Percentiles rank a stretch among this genome's conserved stretches.
phyloP scores from a whole-genome alignment of 2,888 invertebrate genomes.

The Dilophus febrilis region DNA sequence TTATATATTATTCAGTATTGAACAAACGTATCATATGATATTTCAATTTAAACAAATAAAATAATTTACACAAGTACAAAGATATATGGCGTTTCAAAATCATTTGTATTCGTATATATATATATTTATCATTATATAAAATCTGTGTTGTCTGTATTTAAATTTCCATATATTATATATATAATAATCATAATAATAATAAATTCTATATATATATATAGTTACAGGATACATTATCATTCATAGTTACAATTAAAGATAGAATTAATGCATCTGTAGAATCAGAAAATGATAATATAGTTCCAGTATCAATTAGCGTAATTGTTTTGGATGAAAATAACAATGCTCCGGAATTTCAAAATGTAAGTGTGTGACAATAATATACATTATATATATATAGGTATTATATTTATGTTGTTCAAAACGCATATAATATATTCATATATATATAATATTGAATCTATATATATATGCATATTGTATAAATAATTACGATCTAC shows the following conservation, averaged over 20 bases:
- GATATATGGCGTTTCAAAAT: background rate
- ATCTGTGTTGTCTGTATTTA: background rate
- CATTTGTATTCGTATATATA: background rate
- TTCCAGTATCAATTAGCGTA: slow-evolving; percentile 59
- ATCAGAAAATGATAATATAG: slow-evolving; percentile 49
- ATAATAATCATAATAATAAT: slow-evolving; percentile 23
- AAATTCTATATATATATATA: slow-evolving; percentile 19
- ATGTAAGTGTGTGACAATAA: slow-evolving; percentile 50
- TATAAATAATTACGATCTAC: too few relatives aligned
- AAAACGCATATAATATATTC: too few relatives aligned
- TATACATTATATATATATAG: too few relatives aligned
- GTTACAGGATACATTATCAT: slow-evolving; percentile 61
- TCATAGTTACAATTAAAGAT: slow-evolving; percentile 68
- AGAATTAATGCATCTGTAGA: slow-evolving; percentile 39
- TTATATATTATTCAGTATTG: too few relatives aligned
- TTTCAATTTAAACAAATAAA: too few relatives aligned
- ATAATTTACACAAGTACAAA: too few relatives aligned
- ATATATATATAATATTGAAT: too few relatives aligned
- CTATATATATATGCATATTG: too few relatives aligned
- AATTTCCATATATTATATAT: too few relatives aligned
- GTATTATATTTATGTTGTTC: too few relatives aligned
- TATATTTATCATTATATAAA: background rate
- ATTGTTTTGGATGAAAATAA: slow-evolving; percentile 81
- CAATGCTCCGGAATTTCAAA: slow-evolving; percentile 62
- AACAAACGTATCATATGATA: too few relatives aligned